phyloP scores from a whole-genome alignment of 2,888 invertebrate genomes.

The Trisateles emortualis region DNA sequence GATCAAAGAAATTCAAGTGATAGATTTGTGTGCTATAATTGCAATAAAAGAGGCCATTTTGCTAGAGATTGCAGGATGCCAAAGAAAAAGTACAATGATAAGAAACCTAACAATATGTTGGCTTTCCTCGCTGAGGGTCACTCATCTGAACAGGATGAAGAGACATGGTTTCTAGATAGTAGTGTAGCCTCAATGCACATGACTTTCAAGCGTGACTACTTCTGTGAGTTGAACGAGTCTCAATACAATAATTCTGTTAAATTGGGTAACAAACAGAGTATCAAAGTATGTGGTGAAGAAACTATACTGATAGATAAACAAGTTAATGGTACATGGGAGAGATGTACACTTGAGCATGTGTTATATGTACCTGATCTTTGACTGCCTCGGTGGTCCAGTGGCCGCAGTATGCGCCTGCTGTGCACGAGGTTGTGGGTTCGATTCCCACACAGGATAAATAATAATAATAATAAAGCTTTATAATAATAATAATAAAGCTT shows the following conservation, averaged over 20 bases:
- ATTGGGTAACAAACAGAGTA: not conserved
- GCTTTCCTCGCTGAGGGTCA: not conserved
- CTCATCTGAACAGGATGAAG: not conserved
- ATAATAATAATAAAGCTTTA: no score
- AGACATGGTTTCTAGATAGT: slow-evolving; percentile 4
- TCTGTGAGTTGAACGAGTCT: not conserved
- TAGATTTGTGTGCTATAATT: slow-evolving; percentile 8
- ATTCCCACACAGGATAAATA: no score
- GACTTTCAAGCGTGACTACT: not conserved
- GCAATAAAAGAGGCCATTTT: slow-evolving; percentile 4
- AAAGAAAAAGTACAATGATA: not conserved
- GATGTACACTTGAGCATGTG: not conserved
- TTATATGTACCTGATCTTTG: slow-evolving; percentile 51
- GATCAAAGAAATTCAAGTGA: not conserved
- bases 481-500: no score
- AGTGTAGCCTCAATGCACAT: slow-evolving; percentile 11
- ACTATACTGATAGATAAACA: not conserved
- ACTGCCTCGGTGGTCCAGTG: no score
- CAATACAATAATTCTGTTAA: not conserved
- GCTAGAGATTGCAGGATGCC: not conserved
- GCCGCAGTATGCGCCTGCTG: no score
- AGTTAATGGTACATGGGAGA: not conserved
- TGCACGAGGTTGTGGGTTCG: no score
- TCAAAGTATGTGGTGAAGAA: slow-evolving; percentile 13
- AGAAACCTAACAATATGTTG: slow-evolving; percentile 5